These are phyloP conservation scores for Drusus annulatus DNA, from an alignment of 1,140 invertebrate genomes.

Conservation along the genomic window DNA sequence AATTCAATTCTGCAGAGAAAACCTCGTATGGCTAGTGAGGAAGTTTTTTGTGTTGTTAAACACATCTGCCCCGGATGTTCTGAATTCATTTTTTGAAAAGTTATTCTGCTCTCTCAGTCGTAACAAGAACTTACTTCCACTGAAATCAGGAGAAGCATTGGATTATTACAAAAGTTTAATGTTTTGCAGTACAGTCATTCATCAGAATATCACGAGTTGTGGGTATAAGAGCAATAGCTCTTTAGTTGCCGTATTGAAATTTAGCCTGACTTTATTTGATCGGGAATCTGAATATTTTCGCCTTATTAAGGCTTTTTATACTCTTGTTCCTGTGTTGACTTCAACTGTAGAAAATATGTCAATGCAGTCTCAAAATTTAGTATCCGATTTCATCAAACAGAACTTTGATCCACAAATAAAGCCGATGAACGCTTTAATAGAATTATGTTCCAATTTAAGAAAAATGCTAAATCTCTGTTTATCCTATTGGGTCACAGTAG, in stretches of 20 bases:
- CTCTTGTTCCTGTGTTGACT: constrained; percentile 14
- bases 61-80: not conserved
- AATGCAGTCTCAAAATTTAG: not conserved
- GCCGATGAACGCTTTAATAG: constrained; percentile 12
- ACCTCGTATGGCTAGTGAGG: constrained; percentile 43
- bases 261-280: constrained; percentile 34
- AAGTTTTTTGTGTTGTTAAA: constrained; percentile 45
- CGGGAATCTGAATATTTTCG: constrained; percentile 13
- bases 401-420: constrained; percentile 3
- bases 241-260: constrained; percentile 20
- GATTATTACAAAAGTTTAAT: constrained; percentile 47
- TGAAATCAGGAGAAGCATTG: constrained; percentile 16
- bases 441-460: constrained; percentile 38
- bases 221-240: not conserved
- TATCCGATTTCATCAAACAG: not conserved
- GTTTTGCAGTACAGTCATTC: constrained; percentile 24
- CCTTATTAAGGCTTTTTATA: constrained; percentile 15
- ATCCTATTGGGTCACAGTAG: constrained; percentile 8
- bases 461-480: constrained; percentile 42
- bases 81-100: constrained; percentile 30
- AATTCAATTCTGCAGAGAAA: constrained; percentile 42
- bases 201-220: constrained; percentile 43
- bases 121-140: not conserved
- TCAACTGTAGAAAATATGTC: constrained; percentile 18
- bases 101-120: constrained; percentile 36